phyloP scores from a whole-genome alignment of 53 echinoderm and acorn worm species.

The Glandiceps talaboti region DNA sequence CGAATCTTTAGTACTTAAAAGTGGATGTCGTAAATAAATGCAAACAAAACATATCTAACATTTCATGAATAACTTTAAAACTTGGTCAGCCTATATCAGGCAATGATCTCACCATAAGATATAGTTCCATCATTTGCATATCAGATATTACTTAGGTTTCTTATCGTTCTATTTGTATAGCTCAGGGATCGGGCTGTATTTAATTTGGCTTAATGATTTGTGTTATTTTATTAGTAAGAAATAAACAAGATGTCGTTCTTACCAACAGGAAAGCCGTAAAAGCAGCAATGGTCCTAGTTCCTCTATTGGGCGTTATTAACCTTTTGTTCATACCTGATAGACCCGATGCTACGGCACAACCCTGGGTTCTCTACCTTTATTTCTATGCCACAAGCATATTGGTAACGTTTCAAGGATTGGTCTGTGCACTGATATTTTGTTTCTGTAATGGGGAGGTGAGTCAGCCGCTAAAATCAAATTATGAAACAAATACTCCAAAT shows the following conservation, averaged over 20 bases:
- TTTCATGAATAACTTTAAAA: no score
- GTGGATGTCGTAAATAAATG: no score
- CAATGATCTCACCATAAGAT: no score
- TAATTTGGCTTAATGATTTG: no score
- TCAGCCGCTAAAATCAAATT: background rate
- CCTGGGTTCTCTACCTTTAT: constrained; percentile 50
- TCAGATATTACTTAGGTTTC: no score
- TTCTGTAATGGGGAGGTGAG: constrained; percentile 86
- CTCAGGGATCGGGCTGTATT: no score
- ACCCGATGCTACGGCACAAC: constrained; percentile 4
- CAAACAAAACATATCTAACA: no score
- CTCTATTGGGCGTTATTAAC: constrained; percentile 74
- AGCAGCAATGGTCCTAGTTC: constrained; percentile 73
- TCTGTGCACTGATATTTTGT: constrained; percentile 79
- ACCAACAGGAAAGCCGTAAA: constrained; percentile 85
- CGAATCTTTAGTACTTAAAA: no score
- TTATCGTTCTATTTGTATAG: background rate
- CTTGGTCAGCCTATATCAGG: no score
- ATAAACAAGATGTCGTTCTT: no score
- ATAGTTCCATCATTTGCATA: no score
- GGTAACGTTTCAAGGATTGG: constrained; percentile 71
- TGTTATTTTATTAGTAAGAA: no score
- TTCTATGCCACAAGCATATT: constrained; percentile 52
- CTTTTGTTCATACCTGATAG: constrained; percentile 50
- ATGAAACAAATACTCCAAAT: background rate